Evolutionary conservation across 2,797 vertebrate genomes (phyloP), one percentile per base, ranked within the genome.

Genomic region (Pogoniulus pusillus): DNA sequence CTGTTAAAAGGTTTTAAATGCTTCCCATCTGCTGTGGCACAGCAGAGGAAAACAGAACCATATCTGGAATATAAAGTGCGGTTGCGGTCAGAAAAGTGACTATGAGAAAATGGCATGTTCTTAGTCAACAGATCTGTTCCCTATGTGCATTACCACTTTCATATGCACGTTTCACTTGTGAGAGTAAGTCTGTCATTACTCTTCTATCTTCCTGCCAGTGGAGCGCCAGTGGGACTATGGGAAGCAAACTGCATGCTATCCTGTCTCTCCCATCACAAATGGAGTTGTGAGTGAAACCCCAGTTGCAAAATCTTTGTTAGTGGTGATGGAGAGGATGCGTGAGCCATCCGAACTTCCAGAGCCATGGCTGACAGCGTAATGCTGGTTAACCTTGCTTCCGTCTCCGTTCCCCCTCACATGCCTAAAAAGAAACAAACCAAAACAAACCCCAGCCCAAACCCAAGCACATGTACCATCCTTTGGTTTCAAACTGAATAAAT

Each of bases 31-130:
- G 87, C 87, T 91, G 24, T 92, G 55, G 80, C 73, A 72, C 39
- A 60, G 58, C 54, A 53, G 58, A 93, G 64, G 55, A 89, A 93
- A 95, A 71, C 57, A 92, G 65, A 93, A 54, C 73, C 53, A 32
- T 82, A 87, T 79, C 85, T 92, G 75, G 71, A 90, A 64, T 70
- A 68, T 53, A 23, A 92, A 92, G 81, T 79, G 87, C 32, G 78
- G 91, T 93, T 93, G 65, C 22, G 60, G 85, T 69, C 85, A 90
- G 91, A 93, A 89, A 93, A 95, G 54, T 78, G 65, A 93, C 89
- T 94, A 47, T 53, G 74, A 85, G 91, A 83, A 94, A 72, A 94
- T 32, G 70, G 76, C 86, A 90, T 95, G 79, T 93, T 85, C 88
- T 93, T 87, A 87, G 79, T 93, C 91, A 89, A 95, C 70, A 82